Percentiles rank a stretch among this genome's conserved stretches.
These are phyloP conservation scores for Hipposideros larvatus DNA, from an alignment of 2,797 vertebrate species.

Conservation along the genomic window DNA sequence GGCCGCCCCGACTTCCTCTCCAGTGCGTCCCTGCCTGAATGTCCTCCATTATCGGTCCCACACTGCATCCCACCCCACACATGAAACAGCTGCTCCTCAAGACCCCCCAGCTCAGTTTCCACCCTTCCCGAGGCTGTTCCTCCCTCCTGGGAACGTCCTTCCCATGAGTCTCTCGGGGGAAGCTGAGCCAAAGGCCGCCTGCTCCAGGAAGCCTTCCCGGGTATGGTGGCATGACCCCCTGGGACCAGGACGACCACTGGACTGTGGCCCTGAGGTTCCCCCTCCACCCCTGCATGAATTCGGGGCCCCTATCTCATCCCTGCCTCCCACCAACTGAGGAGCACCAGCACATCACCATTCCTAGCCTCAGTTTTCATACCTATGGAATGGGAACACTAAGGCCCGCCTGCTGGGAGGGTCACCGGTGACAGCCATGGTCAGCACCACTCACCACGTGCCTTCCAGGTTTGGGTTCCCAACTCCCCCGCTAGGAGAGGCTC, in stretches of 20 bases:
- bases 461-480: accelerated
- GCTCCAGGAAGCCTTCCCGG: not conserved
- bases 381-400: not conserved
- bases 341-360: not conserved
- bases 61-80: accelerated
- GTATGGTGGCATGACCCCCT: accelerated
- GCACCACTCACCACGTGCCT: not conserved
- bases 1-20: conserved; percentile 63
- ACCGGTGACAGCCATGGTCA: accelerated
- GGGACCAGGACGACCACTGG: not conserved
- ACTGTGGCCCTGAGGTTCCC: not conserved
- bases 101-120: not conserved
- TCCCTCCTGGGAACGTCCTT: not conserved
- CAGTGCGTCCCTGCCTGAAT: not conserved
- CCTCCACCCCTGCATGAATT: not conserved
- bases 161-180: not conserved
- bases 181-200: not conserved
- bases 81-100: not conserved
- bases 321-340: not conserved
- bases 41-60: not conserved
- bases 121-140: not conserved
- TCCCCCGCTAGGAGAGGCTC: too few relatives aligned
- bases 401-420: not conserved
- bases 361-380: not conserved
- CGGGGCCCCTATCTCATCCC: not conserved